Base-by-base conservation (phyloP, 2,888 invertebrate genomes). In the Amiota mariae region DNA sequence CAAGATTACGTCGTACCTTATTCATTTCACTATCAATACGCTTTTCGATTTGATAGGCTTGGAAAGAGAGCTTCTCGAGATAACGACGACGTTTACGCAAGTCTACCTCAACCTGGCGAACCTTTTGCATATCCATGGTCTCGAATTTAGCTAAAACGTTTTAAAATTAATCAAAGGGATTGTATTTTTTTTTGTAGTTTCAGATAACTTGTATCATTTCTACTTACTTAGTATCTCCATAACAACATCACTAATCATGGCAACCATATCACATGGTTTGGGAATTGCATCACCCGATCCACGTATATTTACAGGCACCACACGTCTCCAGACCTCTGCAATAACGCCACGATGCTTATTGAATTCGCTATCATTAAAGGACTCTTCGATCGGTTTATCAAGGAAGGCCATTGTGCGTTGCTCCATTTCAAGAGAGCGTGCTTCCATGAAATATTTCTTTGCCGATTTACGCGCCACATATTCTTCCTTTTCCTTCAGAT, bases 401-500 rank as follows among this genome's bases (percentile, higher is more conserved):
- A 89, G 72, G 49, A 85, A 86, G 0, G 75, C 67, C 2, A 77
- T 46, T 0, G 86, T 82, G 20, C 84, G 80, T 0, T 74, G 46
- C 72, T 82, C 84, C 77, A 90, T 81, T 66, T 85, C 80, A 3
- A 70, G 77, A 0, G 83, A 86, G 0, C 90, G 85, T 73, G 85
- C 84, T 46, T 87, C 83, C 88, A 90, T 87, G 70, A 87, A 90
- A 76, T 85, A 87, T 67, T 89, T 86, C 73, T 88, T 89, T 2
- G 85, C 82, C 47, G 87, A 88, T 73, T 87, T 88, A 15, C 85
- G 86, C 0, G 81, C 79, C 1, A 89, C 89, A 70, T 87, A 89
- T 15, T 85, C 86, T 24, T 86, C 79, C 49, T 86, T 88, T 49
- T 87, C 85, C 36, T 80, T 81, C 1, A 90, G 75, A 72, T 88